Conservation (phyloP, 2,888 invertebrate genomes). For the Metellina segmentata region DNA sequence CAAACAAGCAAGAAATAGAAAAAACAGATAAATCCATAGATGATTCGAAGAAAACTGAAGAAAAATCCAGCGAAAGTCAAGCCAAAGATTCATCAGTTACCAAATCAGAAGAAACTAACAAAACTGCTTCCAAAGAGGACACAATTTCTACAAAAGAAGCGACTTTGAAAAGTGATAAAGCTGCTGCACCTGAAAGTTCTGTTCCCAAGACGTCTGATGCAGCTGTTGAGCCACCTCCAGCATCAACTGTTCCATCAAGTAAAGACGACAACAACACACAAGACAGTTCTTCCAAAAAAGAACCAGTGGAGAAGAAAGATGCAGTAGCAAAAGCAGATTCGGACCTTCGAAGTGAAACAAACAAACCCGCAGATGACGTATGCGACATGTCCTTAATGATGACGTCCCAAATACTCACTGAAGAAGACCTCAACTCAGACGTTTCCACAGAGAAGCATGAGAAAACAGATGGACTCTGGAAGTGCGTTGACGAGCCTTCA, state of each 20-base stretch:
- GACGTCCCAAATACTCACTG: constrained; percentile 67
- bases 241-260: not conserved
- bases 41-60: not conserved
- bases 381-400: constrained; percentile 69
- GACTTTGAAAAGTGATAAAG: not conserved
- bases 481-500: not conserved
- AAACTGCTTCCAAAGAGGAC: not conserved
- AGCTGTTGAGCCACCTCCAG: not conserved
- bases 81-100: not conserved
- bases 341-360: not conserved
- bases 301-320: not conserved
- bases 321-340: not conserved
- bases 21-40: not conserved
- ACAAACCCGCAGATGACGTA: not conserved
- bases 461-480: not conserved
- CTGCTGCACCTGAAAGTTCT: not conserved
- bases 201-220: not conserved
- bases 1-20: not conserved
- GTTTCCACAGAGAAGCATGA: not conserved
- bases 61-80: not conserved
- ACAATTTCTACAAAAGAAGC: not conserved
- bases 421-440: constrained; percentile 26
- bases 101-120: not conserved
- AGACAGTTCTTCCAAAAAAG: not conserved
- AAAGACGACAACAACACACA: not conserved